These are phyloP conservation scores for Tinea semifulvella DNA, from an alignment of 2,888 invertebrate genomes.

Conservation along the genomic window DNA sequence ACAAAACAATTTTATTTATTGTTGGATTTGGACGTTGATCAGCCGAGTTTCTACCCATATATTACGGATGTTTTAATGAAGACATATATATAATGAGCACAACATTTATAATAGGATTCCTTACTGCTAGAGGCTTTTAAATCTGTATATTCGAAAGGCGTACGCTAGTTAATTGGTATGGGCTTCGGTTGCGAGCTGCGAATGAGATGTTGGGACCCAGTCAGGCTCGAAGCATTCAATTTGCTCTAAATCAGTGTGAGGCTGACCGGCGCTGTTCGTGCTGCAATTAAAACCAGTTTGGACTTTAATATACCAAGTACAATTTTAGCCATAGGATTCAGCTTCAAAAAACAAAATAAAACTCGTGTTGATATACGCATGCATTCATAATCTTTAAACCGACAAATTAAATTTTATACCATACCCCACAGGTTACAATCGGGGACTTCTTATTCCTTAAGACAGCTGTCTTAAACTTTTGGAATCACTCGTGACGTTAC, in stretches of 20 bases:
- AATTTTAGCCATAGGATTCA: background rate
- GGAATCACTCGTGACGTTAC: no score
- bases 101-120: conserved; percentile 6
- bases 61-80: conserved; percentile 1
- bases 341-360: no score
- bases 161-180: conserved; percentile 40
- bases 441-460: no score
- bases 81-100: conserved; percentile 1
- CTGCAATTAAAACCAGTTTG: conserved; percentile 42
- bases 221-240: conserved; percentile 42
- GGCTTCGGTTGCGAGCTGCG: conserved; percentile 25
- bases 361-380: no score
- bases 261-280: conserved; percentile 22
- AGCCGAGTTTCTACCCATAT: conserved; percentile 1
- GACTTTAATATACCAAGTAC: conserved; percentile 6
- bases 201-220: conserved; percentile 37
- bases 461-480: no score
- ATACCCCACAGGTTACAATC: no score
- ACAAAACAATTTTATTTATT: conserved; percentile 30
- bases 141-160: conserved; percentile 11
- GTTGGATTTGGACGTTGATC: background rate
- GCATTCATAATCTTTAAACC: no score
- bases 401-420: no score
- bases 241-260: conserved; percentile 46
- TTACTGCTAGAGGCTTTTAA: conserved; percentile 11